Conservation (phyloP, 92 coral and sea anemone species). For the Parazoanthus darwini region DNA sequence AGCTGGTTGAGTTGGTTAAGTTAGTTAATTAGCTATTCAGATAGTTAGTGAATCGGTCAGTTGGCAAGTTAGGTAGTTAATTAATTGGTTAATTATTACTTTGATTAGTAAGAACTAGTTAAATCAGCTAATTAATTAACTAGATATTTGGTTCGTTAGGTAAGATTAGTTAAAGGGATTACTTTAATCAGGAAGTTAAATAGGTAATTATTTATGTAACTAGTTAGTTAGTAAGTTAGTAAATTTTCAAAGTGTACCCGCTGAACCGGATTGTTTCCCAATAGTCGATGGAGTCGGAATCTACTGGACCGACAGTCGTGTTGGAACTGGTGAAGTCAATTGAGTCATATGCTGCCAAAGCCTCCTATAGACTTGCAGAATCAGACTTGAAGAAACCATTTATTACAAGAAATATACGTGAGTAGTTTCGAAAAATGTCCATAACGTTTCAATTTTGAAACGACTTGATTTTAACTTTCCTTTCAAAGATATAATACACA, state of each 20-base stretch:
- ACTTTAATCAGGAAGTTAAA: too few species aligned
- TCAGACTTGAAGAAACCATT: constrained; percentile 72
- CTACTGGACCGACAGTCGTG: constrained; percentile 47
- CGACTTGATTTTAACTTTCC: too few species aligned
- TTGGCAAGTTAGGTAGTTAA: not conserved
- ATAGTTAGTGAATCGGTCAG: not conserved
- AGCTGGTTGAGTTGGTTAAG: not conserved
- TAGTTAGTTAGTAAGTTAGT: not conserved
- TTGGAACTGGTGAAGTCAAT: constrained; percentile 64
- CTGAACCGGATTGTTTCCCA: not conserved
- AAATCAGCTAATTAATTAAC: too few species aligned
- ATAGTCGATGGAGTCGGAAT: constrained; percentile 35
- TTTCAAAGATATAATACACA: too few species aligned
- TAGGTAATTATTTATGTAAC: too few species aligned
- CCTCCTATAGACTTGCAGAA: constrained; percentile 60
- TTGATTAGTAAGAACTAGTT: too few species aligned
- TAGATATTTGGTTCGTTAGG: too few species aligned
- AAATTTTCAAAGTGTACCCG: not conserved
- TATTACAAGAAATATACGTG: constrained; percentile 88
- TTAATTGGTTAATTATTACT: not conserved
- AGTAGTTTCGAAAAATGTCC: constrained; percentile 37
- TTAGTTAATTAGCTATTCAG: not conserved
- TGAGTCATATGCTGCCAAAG: constrained; percentile 62
- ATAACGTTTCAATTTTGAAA: not conserved
- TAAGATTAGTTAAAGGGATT: too few species aligned